Conservation (phyloP, 1,140 invertebrate genomes). For the Drosophila kikkawai region DNA sequence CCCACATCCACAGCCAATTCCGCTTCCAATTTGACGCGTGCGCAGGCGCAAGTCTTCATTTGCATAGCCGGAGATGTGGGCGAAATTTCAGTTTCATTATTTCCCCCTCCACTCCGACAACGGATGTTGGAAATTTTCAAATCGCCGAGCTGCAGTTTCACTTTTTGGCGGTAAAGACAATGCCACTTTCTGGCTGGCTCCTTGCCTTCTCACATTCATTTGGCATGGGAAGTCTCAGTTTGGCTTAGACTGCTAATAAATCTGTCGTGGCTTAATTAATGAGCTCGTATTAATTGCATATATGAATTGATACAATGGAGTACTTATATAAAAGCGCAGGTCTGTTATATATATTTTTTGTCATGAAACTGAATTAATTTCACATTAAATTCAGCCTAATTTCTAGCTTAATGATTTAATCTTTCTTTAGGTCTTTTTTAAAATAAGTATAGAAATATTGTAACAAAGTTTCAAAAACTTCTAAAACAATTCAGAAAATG, state of each 20-base stretch:
- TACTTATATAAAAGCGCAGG: neutral
- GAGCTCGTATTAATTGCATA: slow-evolving; percentile 2
- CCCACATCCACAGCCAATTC: slow-evolving; percentile 33
- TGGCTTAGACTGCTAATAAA: neutral
- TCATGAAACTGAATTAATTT: neutral
- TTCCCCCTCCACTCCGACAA: slow-evolving; percentile 13
- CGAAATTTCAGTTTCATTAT: slow-evolving; percentile 17
- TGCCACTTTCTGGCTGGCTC: neutral
- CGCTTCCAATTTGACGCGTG: slow-evolving; percentile 40
- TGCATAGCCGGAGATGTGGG: slow-evolving; percentile 39
- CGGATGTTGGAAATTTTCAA: slow-evolving; percentile 25
- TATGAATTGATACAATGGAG: neutral
- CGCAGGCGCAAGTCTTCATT: slow-evolving; percentile 45
- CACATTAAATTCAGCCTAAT: neutral
- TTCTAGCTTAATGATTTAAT: neutral
- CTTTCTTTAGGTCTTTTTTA: neutral
- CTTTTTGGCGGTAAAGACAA: slow-evolving; percentile 26
- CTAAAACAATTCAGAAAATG: neutral
- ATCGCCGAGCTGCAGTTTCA: slow-evolving; percentile 18
- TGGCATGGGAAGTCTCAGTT: slow-evolving; percentile 1
- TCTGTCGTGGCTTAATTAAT: slow-evolving; percentile 12
- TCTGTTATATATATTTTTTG: neutral
- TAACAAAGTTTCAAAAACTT: neutral
- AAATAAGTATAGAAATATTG: neutral
- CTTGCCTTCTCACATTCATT: slow-evolving; percentile 16